A percentile compares a stretch with the other conserved stretches of the same genome.
Evolutionary conservation across 2,888 invertebrate species (phyloP).

Genomic region (Chrysomela aeneicollis): DNA sequence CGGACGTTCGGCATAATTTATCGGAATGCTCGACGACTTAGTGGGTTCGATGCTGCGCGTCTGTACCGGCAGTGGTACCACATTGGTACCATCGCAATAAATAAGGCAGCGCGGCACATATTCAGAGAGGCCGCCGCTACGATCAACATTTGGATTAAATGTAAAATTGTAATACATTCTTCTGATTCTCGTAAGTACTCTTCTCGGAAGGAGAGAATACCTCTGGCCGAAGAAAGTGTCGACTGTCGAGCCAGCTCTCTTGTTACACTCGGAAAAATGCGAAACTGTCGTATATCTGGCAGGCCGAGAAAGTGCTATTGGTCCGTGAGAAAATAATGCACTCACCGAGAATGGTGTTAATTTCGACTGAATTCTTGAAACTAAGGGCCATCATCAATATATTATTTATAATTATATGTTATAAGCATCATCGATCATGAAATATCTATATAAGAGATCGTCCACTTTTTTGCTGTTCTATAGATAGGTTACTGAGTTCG

Average conservation of each 20-base stretch:
- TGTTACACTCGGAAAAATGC: neutral
- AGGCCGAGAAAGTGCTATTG: no score
- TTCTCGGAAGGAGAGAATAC: conserved; percentile 45
- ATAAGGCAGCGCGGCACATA: conserved; percentile 44
- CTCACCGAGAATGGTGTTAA: no score
- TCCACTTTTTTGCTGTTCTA: no score
- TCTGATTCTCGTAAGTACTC: conserved; percentile 54
- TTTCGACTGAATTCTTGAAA: no score
- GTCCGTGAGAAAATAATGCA: no score
- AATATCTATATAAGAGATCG: no score
- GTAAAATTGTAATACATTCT: conserved; percentile 57
- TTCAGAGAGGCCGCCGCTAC: conserved; percentile 47
- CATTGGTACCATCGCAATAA: conserved; percentile 50
- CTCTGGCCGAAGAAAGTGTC: neutral
- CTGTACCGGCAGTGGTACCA: conserved; percentile 41
- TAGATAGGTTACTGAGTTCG: no score
- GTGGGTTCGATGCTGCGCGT: conserved; percentile 47
- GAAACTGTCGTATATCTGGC: neutral
- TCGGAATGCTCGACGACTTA: conserved; percentile 52
- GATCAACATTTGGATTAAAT: conserved; percentile 58
- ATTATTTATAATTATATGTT: no score
- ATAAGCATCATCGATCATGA: no score
- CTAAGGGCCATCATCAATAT: no score
- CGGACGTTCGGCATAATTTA: conserved; percentile 53
- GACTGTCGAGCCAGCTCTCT: neutral